phyloP scores from a whole-genome alignment of 2,888 invertebrate genomes.

The Azorinus chamasolen region DNA sequence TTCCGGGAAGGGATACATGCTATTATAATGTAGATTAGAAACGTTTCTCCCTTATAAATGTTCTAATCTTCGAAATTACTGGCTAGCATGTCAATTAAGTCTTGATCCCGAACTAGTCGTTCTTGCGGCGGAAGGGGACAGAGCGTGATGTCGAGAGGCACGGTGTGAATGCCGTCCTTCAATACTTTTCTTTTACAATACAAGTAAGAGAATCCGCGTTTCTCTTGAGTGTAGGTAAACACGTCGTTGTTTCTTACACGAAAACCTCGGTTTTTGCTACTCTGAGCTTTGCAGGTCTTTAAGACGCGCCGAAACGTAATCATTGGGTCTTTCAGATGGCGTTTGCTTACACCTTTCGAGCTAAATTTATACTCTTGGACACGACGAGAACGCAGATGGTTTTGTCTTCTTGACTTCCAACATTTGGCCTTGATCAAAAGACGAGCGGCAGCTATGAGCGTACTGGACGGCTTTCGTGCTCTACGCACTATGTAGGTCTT shows the following conservation, averaged over 20 bases:
- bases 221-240: slow-evolving; percentile 31
- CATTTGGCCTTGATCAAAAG: background rate
- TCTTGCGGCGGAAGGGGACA: slow-evolving; percentile 35
- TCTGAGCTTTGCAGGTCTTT: slow-evolving; percentile 18
- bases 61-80: slow-evolving; percentile 22
- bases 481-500: slow-evolving; percentile 59
- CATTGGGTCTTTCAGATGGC: slow-evolving; percentile 27
- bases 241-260: slow-evolving; percentile 27
- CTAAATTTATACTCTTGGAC: slow-evolving; percentile 47
- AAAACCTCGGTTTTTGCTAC: slow-evolving; percentile 28
- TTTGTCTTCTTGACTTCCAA: background rate
- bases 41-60: background rate
- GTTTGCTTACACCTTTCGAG: slow-evolving; percentile 45
- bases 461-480: slow-evolving; percentile 12
- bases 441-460: slow-evolving; percentile 21
- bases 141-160: slow-evolving; percentile 39
- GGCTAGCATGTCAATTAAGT: slow-evolving; percentile 26
- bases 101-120: slow-evolving; percentile 18
- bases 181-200: slow-evolving; percentile 50
- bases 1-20: slow-evolving; percentile 43
- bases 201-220: slow-evolving; percentile 42
- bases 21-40: slow-evolving; percentile 6
- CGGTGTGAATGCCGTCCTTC: slow-evolving; percentile 45
- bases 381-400: background rate
- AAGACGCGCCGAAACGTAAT: slow-evolving; percentile 32